A percentile compares a stretch with the other conserved stretches of the same genome.
Evolutionary conservation across 2,888 invertebrate species (phyloP).

Genomic region (Thymelicus sylvestris): DNA sequence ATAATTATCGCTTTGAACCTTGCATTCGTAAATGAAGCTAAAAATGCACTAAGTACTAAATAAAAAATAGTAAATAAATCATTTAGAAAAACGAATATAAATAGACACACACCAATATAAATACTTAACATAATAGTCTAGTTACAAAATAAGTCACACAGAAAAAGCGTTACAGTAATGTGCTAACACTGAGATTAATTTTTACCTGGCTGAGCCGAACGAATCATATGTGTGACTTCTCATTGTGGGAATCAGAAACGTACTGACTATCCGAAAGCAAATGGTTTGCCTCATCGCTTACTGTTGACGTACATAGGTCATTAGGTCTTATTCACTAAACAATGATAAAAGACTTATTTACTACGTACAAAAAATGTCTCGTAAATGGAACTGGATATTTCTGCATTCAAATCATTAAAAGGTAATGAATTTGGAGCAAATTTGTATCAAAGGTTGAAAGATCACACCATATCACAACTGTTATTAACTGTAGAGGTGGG

Average conservation of each 20-base stretch:
- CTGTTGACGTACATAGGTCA: conserved; percentile 80
- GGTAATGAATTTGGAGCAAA: conserved; percentile 40
- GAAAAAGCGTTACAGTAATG: conserved; percentile 39
- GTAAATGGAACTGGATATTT: conserved; percentile 44
- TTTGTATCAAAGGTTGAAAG: conserved; percentile 49
- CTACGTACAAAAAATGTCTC: conserved; percentile 39
- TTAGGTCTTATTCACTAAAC: conserved; percentile 60
- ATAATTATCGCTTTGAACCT: no score
- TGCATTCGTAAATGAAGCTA: not conserved
- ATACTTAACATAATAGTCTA: conserved; percentile 29
- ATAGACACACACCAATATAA: conserved; percentile 22
- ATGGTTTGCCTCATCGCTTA: conserved; percentile 81
- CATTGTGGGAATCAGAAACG: conserved; percentile 76
- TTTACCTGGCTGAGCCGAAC: conserved; percentile 80
- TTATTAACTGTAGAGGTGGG: conserved; percentile 37
- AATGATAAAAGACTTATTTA: conserved; percentile 37
- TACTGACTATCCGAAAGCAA: conserved; percentile 74
- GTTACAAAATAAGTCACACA: conserved; percentile 36
- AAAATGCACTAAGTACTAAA: not conserved
- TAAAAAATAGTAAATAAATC: conserved; percentile 23
- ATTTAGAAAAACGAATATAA: conserved; percentile 3
- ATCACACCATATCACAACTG: conserved; percentile 50
- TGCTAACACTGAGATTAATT: conserved; percentile 45
- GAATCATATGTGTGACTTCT: conserved; percentile 82
- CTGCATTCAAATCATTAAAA: conserved; percentile 46